These are phyloP conservation scores for Petrosia ficiformis DNA, from an alignment of 37 sponge, comb jelly and placozoan genomes.

Conservation along the genomic window DNA sequence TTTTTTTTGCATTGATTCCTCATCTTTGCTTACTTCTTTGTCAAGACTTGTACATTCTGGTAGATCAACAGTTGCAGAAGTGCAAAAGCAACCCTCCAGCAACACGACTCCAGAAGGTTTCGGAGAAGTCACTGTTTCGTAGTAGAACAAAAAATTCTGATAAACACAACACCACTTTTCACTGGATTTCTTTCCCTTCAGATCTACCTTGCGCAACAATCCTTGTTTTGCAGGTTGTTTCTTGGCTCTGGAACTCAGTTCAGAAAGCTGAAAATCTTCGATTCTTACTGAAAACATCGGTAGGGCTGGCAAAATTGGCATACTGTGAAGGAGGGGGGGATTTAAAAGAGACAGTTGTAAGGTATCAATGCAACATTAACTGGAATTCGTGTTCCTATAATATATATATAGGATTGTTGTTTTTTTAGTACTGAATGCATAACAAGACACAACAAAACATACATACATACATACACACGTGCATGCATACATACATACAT, in stretches of 20 bases:
- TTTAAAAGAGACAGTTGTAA: no score
- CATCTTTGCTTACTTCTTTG: neutral
- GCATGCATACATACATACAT: no score
- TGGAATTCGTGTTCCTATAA: no score
- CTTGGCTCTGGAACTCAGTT: conserved; percentile 31
- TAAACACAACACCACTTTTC: conserved; percentile 58
- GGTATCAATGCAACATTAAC: no score
- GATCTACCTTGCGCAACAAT: conserved; percentile 40
- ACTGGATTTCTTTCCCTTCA: conserved; percentile 22
- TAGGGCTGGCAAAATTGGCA: conserved; percentile 8
- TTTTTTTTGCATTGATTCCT: no score
- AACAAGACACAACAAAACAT: no score
- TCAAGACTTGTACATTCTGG: conserved; percentile 20
- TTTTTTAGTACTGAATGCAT: no score
- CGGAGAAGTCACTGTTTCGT: conserved; percentile 36
- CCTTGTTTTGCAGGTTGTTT: conserved; percentile 11
- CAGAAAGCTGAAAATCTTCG: conserved; percentile 51
- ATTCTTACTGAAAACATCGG: conserved; percentile 2
- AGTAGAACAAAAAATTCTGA: conserved; percentile 52
- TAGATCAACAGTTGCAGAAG: neutral
- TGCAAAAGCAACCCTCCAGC: conserved; percentile 20
- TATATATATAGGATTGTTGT: no score
- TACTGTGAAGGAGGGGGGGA: neutral
- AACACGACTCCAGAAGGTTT: conserved; percentile 42
- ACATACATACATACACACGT: no score